Evolutionary conservation across 2,113 vertebrate genomes (phyloP).

Genomic region (Chinchilla lanigera): DNA sequence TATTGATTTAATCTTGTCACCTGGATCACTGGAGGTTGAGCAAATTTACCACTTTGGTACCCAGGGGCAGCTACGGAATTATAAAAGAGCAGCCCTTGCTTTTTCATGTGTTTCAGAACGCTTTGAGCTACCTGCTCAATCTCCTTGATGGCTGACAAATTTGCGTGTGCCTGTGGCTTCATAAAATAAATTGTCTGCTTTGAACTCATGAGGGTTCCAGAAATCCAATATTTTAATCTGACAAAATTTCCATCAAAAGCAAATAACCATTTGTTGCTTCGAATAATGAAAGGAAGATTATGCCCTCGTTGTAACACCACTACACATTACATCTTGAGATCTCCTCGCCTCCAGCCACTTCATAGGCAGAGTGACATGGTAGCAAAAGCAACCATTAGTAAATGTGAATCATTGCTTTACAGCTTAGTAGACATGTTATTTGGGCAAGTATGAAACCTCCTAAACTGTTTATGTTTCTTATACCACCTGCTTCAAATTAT

Average conservation of each 20-base stretch:
- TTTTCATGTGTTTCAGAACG: constrained; percentile 12
- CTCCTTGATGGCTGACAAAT: constrained; percentile 16
- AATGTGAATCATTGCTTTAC: neutral
- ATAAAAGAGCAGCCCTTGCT: constrained; percentile 19
- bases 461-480: neutral
- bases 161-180: constrained; percentile 30
- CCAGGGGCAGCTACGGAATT: neutral
- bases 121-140: constrained; percentile 6
- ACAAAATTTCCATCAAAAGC: constrained; percentile 56
- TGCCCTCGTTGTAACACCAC: neutral
- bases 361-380: fast-evolving
- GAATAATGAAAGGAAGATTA: constrained; percentile 11
- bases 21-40: constrained; percentile 25
- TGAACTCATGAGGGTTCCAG: constrained; percentile 46
- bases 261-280: constrained; percentile 45
- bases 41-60: neutral
- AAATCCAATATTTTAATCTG: constrained; percentile 64
- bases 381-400: neutral
- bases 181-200: constrained; percentile 53
- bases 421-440: neutral
- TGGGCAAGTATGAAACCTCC: neutral
- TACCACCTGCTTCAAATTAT: neutral
- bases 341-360: neutral
- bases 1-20: constrained; percentile 60
- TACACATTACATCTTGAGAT: neutral